Conservation (phyloP, 1,140 invertebrate species). For the Yoshiicerus persimilis region DNA sequence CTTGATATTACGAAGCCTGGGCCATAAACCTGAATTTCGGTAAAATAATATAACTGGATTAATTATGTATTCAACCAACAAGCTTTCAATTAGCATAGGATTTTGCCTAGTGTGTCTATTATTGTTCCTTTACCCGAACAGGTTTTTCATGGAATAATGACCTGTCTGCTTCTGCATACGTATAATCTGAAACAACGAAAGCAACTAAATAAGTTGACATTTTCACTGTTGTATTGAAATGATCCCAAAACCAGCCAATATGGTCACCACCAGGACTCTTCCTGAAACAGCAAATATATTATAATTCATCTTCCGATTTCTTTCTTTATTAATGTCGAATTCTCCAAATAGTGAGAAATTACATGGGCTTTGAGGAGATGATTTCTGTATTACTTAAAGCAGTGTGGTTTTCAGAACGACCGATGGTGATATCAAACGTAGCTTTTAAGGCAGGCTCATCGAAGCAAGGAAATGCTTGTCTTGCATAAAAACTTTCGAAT, state of each 20-base stretch:
- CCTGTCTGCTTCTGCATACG: background rate
- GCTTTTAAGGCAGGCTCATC: constrained; percentile 29
- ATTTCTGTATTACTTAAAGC: constrained; percentile 26
- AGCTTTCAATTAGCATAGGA: too few relatives aligned
- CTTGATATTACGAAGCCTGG: constrained; percentile 75
- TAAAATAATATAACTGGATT: too few relatives aligned
- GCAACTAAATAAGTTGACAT: constrained; percentile 40
- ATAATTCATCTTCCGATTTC: background rate
- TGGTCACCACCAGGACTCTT: too few relatives aligned
- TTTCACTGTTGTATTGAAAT: constrained; percentile 31
- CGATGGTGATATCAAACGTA: constrained; percentile 21
- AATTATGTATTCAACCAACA: too few relatives aligned
- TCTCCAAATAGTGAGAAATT: background rate
- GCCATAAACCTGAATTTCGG: constrained; percentile 65
- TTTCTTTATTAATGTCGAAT: too few relatives aligned
- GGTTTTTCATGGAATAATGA: constrained; percentile 24
- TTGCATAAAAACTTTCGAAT: constrained; percentile 70
- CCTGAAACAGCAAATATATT: background rate
- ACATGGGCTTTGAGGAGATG: background rate
- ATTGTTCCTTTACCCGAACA: constrained; percentile 18
- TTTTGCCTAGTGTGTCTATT: too few relatives aligned
- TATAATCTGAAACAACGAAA: constrained; percentile 35
- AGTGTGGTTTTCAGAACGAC: constrained; percentile 5
- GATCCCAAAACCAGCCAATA: constrained; percentile 28
- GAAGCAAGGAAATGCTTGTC: constrained; percentile 39